Evolutionary conservation across 35 echinoderm and acorn worm species (phyloP).

Genomic region (Lytechinus variegatus): DNA sequence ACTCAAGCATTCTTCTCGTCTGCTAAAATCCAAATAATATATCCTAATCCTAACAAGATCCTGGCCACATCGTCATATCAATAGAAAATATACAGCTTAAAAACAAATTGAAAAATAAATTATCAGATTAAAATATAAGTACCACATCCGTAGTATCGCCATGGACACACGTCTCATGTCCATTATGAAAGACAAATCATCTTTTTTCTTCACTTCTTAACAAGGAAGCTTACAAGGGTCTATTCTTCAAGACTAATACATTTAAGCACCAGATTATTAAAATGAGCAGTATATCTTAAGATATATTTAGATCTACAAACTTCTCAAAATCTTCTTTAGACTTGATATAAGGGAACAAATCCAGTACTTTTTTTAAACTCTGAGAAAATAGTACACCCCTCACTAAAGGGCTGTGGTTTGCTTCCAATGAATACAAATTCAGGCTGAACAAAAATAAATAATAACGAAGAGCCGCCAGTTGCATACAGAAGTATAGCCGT

Average conservation of each 20-base stretch:
- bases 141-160: constrained; percentile 1
- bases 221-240: neutral
- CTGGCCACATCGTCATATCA: neutral
- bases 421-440: neutral
- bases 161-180: neutral
- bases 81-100: constrained; percentile 21
- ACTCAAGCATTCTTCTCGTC: neutral
- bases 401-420: neutral
- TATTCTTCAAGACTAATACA: neutral
- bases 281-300: neutral
- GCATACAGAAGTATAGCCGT: neutral
- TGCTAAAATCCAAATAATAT: neutral
- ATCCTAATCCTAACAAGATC: neutral
- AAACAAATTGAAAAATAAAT: constrained; percentile 17
- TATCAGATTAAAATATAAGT: constrained; percentile 30
- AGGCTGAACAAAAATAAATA: neutral
- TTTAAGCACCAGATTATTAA: neutral
- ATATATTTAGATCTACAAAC: neutral
- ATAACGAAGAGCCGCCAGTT: neutral
- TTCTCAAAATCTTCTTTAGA: neutral
- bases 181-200: constrained; percentile 16
- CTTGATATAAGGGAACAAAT: neutral
- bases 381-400: neutral
- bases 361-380: neutral
- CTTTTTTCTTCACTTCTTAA: neutral